phyloP scores from a whole-genome alignment of 1,140 invertebrate genomes.

The Tachypleus tridentatus region DNA sequence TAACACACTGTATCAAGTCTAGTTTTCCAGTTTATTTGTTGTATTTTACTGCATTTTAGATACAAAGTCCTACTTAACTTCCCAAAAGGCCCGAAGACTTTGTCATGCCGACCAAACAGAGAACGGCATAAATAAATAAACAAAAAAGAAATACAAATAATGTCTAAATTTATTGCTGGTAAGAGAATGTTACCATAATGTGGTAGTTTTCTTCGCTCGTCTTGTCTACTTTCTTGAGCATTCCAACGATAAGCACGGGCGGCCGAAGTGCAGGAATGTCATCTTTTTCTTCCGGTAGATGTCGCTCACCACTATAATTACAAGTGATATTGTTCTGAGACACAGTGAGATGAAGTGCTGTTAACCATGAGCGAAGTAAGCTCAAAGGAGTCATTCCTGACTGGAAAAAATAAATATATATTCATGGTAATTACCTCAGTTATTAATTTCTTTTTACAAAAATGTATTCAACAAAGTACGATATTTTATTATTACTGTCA shows the following conservation, averaged over 20 bases:
- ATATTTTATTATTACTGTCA: too few relatives aligned
- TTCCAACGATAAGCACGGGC: slow-evolving; percentile 35
- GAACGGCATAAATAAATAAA: too few relatives aligned
- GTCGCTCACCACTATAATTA: neutral
- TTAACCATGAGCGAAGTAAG: slow-evolving; percentile 22
- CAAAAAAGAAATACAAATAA: too few relatives aligned
- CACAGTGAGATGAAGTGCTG: slow-evolving; percentile 20
- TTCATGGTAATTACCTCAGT: neutral
- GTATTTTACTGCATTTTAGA: too few relatives aligned
- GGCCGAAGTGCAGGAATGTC: slow-evolving; percentile 28
- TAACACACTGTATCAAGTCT: too few relatives aligned
- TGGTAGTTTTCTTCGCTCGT: neutral
- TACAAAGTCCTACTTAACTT: too few relatives aligned
- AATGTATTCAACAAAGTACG: too few relatives aligned
- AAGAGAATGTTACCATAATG: neutral
- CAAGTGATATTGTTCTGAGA: slow-evolving; percentile 1
- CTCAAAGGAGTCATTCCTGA: slow-evolving; percentile 12
- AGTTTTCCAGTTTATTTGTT: too few relatives aligned
- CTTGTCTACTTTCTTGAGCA: slow-evolving; percentile 28
- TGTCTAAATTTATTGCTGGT: slow-evolving; percentile 23
- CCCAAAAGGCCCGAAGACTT: too few relatives aligned
- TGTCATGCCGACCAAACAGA: too few relatives aligned
- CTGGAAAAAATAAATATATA: slow-evolving; percentile 7
- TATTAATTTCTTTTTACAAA: slow-evolving; percentile 1
- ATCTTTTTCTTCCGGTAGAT: slow-evolving; percentile 8